A percentile compares a stretch with the other conserved stretches of the same genome.
phyloP scores from a whole-genome alignment of 1,140 invertebrate genomes.

The Doryteuthis pealeii region DNA sequence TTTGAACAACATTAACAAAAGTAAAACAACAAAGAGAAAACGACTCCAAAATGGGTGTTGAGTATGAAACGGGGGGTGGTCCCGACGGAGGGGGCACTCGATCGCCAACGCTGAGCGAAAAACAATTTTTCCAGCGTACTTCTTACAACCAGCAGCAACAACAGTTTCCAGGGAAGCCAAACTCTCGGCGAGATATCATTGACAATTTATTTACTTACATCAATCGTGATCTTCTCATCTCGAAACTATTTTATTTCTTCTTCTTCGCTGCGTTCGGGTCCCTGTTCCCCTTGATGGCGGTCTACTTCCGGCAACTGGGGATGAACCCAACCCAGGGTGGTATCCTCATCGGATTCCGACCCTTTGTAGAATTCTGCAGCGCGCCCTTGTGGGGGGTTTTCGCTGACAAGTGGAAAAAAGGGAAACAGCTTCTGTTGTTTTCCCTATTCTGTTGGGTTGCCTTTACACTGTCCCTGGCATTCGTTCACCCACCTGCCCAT shows the following conservation, averaged over 20 bases:
- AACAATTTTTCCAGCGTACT: conserved; percentile 16
- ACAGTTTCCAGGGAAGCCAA: conserved; percentile 69
- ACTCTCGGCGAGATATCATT: conserved; percentile 44
- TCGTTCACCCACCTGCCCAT: conserved; percentile 89
- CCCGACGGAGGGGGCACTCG: conserved; percentile 19
- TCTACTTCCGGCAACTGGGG: conserved; percentile 98
- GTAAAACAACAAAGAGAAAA: neutral
- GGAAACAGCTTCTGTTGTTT: conserved; percentile 78
- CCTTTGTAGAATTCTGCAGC: conserved; percentile 96
- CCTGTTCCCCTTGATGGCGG: conserved; percentile 94
- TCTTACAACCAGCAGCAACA: conserved; percentile 23
- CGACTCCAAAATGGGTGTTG: conserved; percentile 34
- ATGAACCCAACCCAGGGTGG: conserved; percentile 96
- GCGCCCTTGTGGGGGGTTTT: conserved; percentile 96
- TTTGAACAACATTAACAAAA: no score
- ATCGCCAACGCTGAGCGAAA: conserved; percentile 9
- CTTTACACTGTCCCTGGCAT: conserved; percentile 93
- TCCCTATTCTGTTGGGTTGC: conserved; percentile 93
- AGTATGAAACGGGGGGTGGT: conserved; percentile 39
- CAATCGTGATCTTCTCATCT: conserved; percentile 52
- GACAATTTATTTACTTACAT: conserved; percentile 51
- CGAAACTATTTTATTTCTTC: conserved; percentile 89
- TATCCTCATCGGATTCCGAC: conserved; percentile 72
- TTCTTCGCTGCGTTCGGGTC: conserved; percentile 99
- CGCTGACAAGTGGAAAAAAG: conserved; percentile 72